phyloP scores from a whole-genome alignment of 2,797 vertebrate genomes.

The Danio albolineatus region DNA sequence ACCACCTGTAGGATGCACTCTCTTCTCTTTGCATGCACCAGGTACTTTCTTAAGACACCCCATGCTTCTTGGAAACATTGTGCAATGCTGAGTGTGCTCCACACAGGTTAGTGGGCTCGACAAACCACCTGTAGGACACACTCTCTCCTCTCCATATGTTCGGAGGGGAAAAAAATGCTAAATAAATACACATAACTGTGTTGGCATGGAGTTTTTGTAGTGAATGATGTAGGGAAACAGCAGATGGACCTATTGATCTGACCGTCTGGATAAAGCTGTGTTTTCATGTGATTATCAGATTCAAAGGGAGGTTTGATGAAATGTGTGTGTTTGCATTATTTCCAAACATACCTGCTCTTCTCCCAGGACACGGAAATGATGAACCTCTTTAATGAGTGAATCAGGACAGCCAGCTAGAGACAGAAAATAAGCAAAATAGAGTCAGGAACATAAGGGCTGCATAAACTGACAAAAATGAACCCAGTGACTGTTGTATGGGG shows the following conservation, averaged over 20 bases:
- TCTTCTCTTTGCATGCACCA: no score
- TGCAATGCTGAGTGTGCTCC: no score
- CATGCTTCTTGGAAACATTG: no score
- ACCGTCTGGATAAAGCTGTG: slow-evolving; percentile 63
- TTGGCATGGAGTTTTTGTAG: not conserved
- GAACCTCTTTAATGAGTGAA: slow-evolving; percentile 90
- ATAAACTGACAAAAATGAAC: no score
- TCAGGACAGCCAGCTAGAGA: slow-evolving; percentile 84
- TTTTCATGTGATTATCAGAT: slow-evolving; percentile 27
- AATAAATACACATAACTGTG: not conserved
- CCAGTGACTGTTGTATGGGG: no score
- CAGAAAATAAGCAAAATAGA: not conserved
- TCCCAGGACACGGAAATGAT: slow-evolving; percentile 91
- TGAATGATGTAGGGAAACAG: slow-evolving; percentile 32
- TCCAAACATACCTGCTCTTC: slow-evolving; percentile 87
- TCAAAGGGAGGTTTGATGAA: slow-evolving; percentile 24
- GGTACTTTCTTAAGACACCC: no score
- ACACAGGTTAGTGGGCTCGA: no score
- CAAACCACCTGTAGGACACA: no score
- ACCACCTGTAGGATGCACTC: no score
- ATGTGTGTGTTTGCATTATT: slow-evolving; percentile 54
- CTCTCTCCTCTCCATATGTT: no score
- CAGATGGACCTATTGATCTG: slow-evolving; percentile 69
- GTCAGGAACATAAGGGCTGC: not conserved
- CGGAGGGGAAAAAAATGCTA: no score